Percentiles rank a stretch among this genome's conserved stretches.
Conservation (phyloP, 2,888 invertebrate genomes). For the Leptinotarsa haldemani region DNA sequence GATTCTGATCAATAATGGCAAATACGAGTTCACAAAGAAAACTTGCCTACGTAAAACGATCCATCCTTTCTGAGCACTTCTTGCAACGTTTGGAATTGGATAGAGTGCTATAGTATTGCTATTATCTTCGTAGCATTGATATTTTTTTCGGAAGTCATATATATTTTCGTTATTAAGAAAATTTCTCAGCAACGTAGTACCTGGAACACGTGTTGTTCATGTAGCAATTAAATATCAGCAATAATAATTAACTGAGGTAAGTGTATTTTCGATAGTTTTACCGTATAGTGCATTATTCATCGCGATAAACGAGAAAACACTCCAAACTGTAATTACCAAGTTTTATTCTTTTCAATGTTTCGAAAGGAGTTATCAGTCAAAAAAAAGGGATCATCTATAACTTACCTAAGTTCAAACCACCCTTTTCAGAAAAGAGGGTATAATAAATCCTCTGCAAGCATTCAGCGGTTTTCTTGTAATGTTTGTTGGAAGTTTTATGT, state of each 20-base stretch:
- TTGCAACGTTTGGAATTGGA: constrained; percentile 43
- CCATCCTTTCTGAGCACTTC: constrained; percentile 48
- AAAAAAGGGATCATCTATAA: not conserved
- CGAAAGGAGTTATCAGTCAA: too few species aligned
- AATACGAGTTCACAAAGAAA: constrained; percentile 50
- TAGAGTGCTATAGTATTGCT: constrained; percentile 43
- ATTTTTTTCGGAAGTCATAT: constrained; percentile 43
- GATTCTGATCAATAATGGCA: constrained; percentile 51
- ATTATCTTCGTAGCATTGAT: constrained; percentile 53
- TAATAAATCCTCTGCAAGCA: constrained; percentile 47
- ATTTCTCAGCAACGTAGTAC: constrained; percentile 52
- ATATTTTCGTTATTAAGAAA: constrained; percentile 48
- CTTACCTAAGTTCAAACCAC: not conserved
- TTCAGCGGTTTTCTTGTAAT: constrained; percentile 51
- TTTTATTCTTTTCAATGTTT: not conserved
- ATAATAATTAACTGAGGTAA: too few species aligned
- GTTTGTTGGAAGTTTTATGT: constrained; percentile 49
- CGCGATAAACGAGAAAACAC: too few species aligned
- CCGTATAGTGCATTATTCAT: not conserved
- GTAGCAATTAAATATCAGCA: too few species aligned
- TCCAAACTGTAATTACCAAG: too few species aligned
- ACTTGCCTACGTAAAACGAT: constrained; percentile 53
- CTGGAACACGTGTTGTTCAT: constrained; percentile 12
- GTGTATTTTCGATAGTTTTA: not conserved
- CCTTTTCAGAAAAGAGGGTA: not conserved